Evolutionary conservation across 2,113 vertebrate species (phyloP).

Genomic region (Falco punctatus): DNA sequence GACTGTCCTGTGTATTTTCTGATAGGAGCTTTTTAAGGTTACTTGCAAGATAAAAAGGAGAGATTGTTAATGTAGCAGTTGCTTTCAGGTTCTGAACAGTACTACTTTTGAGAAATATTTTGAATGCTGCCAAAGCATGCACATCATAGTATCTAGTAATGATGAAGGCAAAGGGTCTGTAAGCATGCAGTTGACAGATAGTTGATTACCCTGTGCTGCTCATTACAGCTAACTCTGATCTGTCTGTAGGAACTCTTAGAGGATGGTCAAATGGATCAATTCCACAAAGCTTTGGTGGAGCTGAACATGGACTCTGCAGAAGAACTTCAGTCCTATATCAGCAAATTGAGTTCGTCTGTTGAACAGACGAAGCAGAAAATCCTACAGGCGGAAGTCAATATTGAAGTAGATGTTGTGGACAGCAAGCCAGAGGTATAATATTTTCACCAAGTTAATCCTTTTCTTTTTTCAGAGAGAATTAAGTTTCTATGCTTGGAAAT

Average conservation of each 20-base stretch:
- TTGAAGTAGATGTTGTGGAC: constrained; percentile 83
- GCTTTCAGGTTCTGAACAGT: neutral
- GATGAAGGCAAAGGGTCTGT: neutral
- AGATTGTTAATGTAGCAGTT: neutral
- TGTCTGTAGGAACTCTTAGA: constrained; percentile 78
- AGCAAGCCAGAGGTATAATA: constrained; percentile 84
- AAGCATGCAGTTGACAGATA: accelerated
- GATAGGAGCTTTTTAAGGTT: neutral
- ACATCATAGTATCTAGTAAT: neutral
- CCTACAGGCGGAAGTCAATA: constrained; percentile 82
- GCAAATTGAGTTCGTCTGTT: constrained; percentile 88
- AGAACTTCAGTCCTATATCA: constrained; percentile 96
- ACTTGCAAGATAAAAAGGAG: neutral
- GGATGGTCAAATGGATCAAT: constrained; percentile 85
- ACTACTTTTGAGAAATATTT: neutral
- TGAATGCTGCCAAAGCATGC: neutral
- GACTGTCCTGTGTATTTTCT: neutral
- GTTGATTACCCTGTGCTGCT: neutral
- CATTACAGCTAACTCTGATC: neutral
- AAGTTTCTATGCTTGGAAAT: neutral
- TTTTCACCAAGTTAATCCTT: neutral
- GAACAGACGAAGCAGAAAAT: constrained; percentile 89
- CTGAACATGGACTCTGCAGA: constrained; percentile 98
- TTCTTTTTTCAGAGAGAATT: neutral
- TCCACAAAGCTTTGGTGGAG: constrained; percentile 91